Conservation (phyloP, 1,140 invertebrate genomes). For the Lordiphosa mommai region DNA sequence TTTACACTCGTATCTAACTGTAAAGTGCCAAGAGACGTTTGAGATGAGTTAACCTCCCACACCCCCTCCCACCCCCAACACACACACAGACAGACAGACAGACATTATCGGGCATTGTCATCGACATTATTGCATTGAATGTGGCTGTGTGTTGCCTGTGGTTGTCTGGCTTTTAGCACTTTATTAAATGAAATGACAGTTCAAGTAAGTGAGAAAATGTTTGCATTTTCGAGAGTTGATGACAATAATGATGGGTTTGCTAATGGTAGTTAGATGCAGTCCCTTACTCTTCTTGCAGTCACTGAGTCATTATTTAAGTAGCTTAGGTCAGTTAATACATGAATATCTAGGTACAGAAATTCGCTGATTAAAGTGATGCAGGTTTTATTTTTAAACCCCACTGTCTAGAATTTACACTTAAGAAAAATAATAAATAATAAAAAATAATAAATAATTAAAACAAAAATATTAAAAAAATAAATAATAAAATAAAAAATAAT, state of each 20-base stretch:
- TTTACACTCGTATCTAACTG: conserved; percentile 17
- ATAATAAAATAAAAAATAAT: too few species aligned
- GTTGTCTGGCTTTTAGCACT: conserved; percentile 22
- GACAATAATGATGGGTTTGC: not conserved
- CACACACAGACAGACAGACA: not conserved
- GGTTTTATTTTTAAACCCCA: too few species aligned
- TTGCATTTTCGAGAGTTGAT: conserved; percentile 8
- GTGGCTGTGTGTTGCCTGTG: not conserved
- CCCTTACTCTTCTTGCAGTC: too few species aligned
- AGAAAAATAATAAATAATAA: too few species aligned
- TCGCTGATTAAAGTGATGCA: too few species aligned
- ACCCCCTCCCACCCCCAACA: not conserved
- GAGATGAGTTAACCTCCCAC: conserved; percentile 11
- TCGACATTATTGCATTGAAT: conserved; percentile 10
- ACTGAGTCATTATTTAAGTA: too few species aligned
- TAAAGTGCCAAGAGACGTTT: conserved; percentile 39
- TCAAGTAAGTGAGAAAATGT: conserved; percentile 26
- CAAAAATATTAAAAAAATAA: too few species aligned
- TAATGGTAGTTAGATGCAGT: too few species aligned
- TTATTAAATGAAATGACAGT: conserved; percentile 40
- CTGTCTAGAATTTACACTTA: too few species aligned
- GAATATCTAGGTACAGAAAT: too few species aligned
- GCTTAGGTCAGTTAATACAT: too few species aligned
- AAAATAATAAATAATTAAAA: too few species aligned
- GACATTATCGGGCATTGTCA: conserved; percentile 19